phyloP scores from a whole-genome alignment of 2,888 invertebrate species.

The Agonopterix heracliana region DNA sequence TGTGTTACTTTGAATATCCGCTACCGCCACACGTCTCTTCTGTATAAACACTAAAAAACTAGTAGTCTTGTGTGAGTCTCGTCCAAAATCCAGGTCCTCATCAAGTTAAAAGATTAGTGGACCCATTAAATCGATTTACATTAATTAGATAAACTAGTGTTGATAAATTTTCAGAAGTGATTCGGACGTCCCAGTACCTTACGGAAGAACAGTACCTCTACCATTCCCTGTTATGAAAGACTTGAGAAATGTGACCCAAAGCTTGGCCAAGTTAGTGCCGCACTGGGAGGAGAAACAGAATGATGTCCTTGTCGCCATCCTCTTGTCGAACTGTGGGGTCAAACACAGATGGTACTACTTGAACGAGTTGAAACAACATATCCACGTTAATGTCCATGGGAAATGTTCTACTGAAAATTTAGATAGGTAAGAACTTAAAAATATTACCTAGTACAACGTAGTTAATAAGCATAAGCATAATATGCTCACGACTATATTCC shows the following conservation, averaged over 20 bases:
- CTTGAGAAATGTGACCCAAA: slow-evolving; percentile 9
- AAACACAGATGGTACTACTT: slow-evolving; percentile 71
- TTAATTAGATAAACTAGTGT: background rate
- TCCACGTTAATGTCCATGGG: slow-evolving; percentile 77
- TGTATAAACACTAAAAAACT: too few relatives aligned
- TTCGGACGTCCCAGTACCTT: slow-evolving; percentile 80
- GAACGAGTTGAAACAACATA: slow-evolving; percentile 71
- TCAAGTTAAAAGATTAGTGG: too few relatives aligned
- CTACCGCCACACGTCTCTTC: too few relatives aligned
- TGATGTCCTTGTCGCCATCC: slow-evolving; percentile 66
- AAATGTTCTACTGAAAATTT: slow-evolving; percentile 53
- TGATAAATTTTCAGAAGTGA: slow-evolving; percentile 67
- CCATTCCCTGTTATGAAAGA: slow-evolving; percentile 13
- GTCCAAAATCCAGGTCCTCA: too few relatives aligned
- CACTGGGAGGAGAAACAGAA: slow-evolving; percentile 57
- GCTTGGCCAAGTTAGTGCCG: slow-evolving; percentile 35
- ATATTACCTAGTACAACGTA: background rate
- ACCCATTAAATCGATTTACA: too few relatives aligned
- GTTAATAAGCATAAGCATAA: too few relatives aligned
- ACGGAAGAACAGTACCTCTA: slow-evolving; percentile 73
- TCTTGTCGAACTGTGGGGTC: slow-evolving; percentile 77
- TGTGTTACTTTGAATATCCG: too few relatives aligned
- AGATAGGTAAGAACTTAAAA: slow-evolving; percentile 19
- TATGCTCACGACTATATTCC: too few relatives aligned
- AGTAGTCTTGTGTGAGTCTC: too few relatives aligned